These are phyloP conservation scores for Rhadinocentrus ornatus DNA, from an alignment of 2,797 vertebrate species.

Conservation along the genomic window DNA sequence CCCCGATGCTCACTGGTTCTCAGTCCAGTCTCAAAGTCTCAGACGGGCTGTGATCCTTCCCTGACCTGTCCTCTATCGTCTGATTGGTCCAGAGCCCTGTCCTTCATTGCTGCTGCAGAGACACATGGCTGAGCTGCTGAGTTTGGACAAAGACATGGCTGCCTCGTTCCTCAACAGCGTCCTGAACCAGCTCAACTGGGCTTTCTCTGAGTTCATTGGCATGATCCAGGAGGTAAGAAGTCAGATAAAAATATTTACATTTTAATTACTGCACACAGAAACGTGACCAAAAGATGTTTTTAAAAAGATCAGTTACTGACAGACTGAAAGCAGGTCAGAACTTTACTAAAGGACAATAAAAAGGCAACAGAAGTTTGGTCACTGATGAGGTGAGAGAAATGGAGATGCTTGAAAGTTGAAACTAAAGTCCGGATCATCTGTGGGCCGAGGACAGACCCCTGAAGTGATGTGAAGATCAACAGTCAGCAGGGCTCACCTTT, in stretches of 20 bases:
- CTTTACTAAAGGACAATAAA: no score
- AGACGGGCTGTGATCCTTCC: no score
- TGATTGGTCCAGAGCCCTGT: constrained; percentile 90
- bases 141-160: constrained; percentile 90
- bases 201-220: constrained; percentile 98
- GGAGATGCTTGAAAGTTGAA: not conserved
- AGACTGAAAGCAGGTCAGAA: no score
- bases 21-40: no score
- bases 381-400: not conserved
- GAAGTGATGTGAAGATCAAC: not conserved
- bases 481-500: not conserved
- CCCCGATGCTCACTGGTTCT: no score
- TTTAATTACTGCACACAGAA: not conserved
- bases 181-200: constrained; percentile 99
- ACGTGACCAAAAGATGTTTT: not conserved
- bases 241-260: no score
- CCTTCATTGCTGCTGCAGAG: constrained; percentile 94
- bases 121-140: constrained; percentile 95
- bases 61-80: constrained; percentile 8
- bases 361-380: no score
- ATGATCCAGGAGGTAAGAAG: constrained; percentile 97
- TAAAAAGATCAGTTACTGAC: no score
- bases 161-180: constrained; percentile 99
- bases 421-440: not conserved
- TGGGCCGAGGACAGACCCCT: not conserved